Evolutionary conservation across 1,140 invertebrate genomes (phyloP).

Genomic region (Hyles vespertilio): DNA sequence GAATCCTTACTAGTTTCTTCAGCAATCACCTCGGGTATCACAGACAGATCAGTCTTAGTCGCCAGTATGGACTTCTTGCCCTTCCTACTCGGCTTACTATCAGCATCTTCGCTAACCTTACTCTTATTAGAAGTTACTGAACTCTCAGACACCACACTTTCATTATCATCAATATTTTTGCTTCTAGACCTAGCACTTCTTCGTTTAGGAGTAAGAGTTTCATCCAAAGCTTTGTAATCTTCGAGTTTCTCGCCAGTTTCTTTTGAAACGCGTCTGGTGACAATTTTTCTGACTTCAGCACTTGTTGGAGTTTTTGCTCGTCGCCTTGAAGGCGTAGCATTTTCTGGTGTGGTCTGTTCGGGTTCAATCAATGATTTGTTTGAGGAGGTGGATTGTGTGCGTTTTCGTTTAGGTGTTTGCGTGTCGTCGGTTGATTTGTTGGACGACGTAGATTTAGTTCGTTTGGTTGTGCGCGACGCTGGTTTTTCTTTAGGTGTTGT

Average conservation of each 20-base stretch:
- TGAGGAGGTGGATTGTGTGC: conserved; percentile 34
- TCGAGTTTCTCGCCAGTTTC: conserved; percentile 45
- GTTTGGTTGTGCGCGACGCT: conserved; percentile 28
- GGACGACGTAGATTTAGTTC: conserved; percentile 37
- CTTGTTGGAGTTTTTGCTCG: conserved; percentile 43
- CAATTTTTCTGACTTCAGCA: conserved; percentile 47
- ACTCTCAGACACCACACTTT: conserved; percentile 44
- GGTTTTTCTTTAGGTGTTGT: no score
- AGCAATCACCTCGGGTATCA: conserved; percentile 59
- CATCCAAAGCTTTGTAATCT: conserved; percentile 35
- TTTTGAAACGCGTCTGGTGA: conserved; percentile 51
- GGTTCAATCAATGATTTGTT: conserved; percentile 30
- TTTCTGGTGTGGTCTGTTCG: conserved; percentile 19
- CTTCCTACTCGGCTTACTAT: conserved; percentile 38
- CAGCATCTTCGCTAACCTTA: conserved; percentile 37
- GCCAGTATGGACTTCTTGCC: conserved; percentile 45
- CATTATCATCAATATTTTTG: conserved; percentile 53
- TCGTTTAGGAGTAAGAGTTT: conserved; percentile 45
- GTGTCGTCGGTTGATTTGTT: conserved; percentile 23
- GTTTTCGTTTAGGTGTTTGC: conserved; percentile 24
- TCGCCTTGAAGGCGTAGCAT: conserved; percentile 29
- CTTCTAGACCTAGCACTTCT: conserved; percentile 40
- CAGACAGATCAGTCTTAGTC: conserved; percentile 60
- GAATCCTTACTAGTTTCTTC: conserved; percentile 34
- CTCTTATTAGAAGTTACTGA: conserved; percentile 44